phyloP scores from a whole-genome alignment of 2,888 invertebrate species.

The Sylvicola cinctus region DNA sequence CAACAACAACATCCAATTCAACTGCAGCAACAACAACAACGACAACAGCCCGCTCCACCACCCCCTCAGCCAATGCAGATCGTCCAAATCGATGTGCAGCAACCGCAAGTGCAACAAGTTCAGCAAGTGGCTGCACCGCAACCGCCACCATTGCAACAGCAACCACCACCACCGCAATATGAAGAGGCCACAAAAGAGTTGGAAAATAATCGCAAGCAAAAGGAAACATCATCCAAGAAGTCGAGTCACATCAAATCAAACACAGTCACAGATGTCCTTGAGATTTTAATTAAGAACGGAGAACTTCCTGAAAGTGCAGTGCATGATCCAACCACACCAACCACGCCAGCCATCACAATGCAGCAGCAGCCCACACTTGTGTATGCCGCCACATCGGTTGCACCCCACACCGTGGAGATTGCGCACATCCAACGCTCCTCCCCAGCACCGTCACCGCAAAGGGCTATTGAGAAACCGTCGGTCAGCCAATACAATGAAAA shows the following conservation, averaged over 20 bases:
- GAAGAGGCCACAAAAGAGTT: slow-evolving; percentile 46
- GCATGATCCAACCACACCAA: slow-evolving; percentile 27
- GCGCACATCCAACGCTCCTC: background rate
- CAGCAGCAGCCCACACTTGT: slow-evolving; percentile 6
- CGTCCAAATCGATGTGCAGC: slow-evolving; percentile 12
- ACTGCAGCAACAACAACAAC: slow-evolving; percentile 13
- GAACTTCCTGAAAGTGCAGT: slow-evolving; percentile 76
- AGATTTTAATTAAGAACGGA: slow-evolving; percentile 83
- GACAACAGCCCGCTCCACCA: slow-evolving; percentile 9
- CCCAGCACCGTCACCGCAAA: background rate
- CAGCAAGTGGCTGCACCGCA: slow-evolving; percentile 10
- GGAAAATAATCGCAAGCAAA: slow-evolving; percentile 13
- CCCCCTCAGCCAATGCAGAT: slow-evolving; percentile 15
- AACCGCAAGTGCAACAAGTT: slow-evolving; percentile 14
- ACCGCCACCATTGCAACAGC: slow-evolving; percentile 5
- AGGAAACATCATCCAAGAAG: background rate
- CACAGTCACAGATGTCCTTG: slow-evolving; percentile 52
- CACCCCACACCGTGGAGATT: too few relatives aligned
- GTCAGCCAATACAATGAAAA: background rate
- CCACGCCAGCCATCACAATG: slow-evolving; percentile 14
- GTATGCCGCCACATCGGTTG: slow-evolving; percentile 5
- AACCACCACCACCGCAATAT: slow-evolving; percentile 41
- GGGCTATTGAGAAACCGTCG: too few relatives aligned
- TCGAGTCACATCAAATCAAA: slow-evolving; percentile 19
- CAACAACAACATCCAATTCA: slow-evolving; percentile 11